Base-by-base conservation (phyloP, 2,888 invertebrate genomes). In the Lobophora halterata region DNA sequence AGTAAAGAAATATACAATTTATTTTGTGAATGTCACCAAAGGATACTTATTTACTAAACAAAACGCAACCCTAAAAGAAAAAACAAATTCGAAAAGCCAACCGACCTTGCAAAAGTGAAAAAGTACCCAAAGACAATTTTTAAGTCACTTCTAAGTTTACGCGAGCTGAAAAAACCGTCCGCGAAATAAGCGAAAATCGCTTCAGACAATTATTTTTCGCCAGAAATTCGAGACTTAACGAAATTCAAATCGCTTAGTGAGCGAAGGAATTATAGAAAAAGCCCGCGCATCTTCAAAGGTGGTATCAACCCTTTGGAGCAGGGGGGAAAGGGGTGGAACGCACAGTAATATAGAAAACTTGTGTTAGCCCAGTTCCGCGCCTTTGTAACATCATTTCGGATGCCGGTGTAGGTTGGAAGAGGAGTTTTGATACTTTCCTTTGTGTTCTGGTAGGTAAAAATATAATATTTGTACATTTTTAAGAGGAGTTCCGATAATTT, bases 321-420 rank as follows among this genome's bases (percentile, higher is more conserved):
- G 51, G 57, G 55, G 35, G 42, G 21, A 44, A 31, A 32, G 49
- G 48, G 44, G 61, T 58, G 64, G 75, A 72, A 81, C 83, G 82
- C 79, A 81, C 82, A 67, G 85, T 79, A 81, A 85, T 86, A 86
- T 86, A 87, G 87, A 86, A 87, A 86, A 87, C 86, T 87, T 86
- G 86, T 87, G 86, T 87, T 87, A 87, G 86, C 87, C 87, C 86
- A 85, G 86, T 86, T 86, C 82, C 81, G 74, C 75, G 83, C 82
- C 83, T 87, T 87, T 87, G 87, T 87, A 86, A 86, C 86, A 86
- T 86, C 86, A 87, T 87, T 87, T 86, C 74, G 83, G 82, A 77
- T 79, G 79, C 74, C 68, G 61, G 58, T 68, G 41, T 65, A 77
- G 46, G 27, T n/a, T 23, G 73, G 47, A 16, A 21, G 32, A 42